Percentiles rank a stretch among this genome's conserved stretches.
phyloP scores from a whole-genome alignment of 2,888 invertebrate species.

The Chrysodeixis includens region DNA sequence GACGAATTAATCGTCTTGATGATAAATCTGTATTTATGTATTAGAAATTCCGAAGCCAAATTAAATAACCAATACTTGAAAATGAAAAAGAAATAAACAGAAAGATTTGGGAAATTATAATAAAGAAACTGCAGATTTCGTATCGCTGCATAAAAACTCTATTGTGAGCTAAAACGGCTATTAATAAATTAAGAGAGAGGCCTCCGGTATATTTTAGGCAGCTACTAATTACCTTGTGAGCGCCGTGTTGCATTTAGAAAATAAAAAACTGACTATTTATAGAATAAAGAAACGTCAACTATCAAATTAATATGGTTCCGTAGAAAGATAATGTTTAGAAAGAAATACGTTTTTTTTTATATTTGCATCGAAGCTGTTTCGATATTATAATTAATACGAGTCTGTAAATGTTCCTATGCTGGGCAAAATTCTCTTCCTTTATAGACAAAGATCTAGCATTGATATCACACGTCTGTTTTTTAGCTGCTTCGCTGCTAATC shows the following conservation, averaged over 20 bases:
- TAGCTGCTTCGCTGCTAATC: too few relatives aligned
- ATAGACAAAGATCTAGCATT: too few relatives aligned
- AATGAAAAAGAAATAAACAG: not conserved
- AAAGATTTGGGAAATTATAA: not conserved
- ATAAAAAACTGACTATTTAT: constrained; percentile 43
- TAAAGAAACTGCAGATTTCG: not conserved
- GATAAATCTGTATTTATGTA: not conserved
- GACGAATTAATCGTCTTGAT: constrained; percentile 15
- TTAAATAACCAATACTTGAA: not conserved
- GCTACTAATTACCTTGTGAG: constrained; percentile 43
- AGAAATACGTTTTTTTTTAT: too few relatives aligned
- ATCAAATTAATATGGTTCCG: too few relatives aligned
- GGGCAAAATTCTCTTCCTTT: too few relatives aligned
- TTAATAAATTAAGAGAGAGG: constrained; percentile 35
- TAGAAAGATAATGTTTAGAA: too few relatives aligned
- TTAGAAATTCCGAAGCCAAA: not conserved
- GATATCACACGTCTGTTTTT: too few relatives aligned
- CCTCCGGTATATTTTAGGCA: constrained; percentile 35
- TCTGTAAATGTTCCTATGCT: too few relatives aligned
- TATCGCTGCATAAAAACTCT: constrained; percentile 18
- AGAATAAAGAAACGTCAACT: constrained; percentile 20
- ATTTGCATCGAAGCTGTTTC: too few relatives aligned
- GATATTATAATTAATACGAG: too few relatives aligned
- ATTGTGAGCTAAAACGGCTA: constrained; percentile 38
- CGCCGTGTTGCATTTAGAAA: constrained; percentile 38